Conservation (phyloP, 2,888 invertebrate genomes). For the Dysmachus trigonus region DNA sequence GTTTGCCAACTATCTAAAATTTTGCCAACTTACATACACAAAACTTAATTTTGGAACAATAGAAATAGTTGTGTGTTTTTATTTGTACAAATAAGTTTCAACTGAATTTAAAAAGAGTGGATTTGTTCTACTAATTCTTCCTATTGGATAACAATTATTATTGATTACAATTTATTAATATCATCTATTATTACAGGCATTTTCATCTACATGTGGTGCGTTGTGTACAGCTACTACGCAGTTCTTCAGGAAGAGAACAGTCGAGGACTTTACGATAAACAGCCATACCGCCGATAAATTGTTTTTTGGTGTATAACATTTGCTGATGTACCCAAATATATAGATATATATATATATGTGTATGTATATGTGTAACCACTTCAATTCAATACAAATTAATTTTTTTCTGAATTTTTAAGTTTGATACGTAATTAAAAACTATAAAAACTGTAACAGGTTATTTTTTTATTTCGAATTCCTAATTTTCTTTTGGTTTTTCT, state of each 20-base stretch:
- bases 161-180: neutral
- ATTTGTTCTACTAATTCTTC: neutral
- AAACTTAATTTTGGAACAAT: neutral
- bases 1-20: neutral
- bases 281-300: constrained; percentile 69
- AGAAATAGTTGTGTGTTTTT: neutral
- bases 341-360: too few relatives aligned
- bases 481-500: neutral
- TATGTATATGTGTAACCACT: neutral
- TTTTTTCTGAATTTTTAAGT: neutral
- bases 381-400: neutral
- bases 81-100: neutral
- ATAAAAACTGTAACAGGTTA: neutral
- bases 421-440: neutral
- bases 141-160: neutral
- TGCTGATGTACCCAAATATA: too few relatives aligned
- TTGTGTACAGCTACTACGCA: constrained; percentile 84
- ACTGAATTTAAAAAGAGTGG: neutral
- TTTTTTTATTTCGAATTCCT: neutral
- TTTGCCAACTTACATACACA: neutral
- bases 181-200: constrained; percentile 70
- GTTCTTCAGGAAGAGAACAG: constrained; percentile 75
- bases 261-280: constrained; percentile 77
- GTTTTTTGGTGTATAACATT: neutral
- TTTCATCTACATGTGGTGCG: constrained; percentile 83